Evolutionary conservation across 2,797 vertebrate genomes (phyloP).

Genomic region (Phoeniculus purpureus): DNA sequence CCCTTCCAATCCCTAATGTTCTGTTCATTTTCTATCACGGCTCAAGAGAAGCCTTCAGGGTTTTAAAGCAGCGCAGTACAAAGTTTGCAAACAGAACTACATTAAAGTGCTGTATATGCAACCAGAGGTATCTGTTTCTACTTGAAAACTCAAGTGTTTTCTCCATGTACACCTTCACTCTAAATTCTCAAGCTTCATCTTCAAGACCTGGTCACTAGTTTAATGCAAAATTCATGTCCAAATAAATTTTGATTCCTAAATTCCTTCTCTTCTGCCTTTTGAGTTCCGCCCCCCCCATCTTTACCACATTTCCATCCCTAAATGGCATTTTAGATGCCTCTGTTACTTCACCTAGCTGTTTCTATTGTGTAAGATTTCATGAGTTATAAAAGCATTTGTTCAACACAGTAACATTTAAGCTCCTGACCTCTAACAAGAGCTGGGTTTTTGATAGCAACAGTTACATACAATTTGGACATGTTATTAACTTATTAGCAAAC

Average conservation of each 20-base stretch:
- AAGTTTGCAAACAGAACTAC: background rate
- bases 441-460: background rate
- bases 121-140: background rate
- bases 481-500: background rate
- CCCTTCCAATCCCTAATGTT: no score
- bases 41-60: background rate
- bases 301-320: background rate
- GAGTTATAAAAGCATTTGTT: background rate
- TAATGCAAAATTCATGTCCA: background rate
- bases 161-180: background rate
- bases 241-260: background rate
- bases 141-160: background rate
- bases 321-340: background rate
- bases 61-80: background rate
- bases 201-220: background rate
- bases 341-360: background rate
- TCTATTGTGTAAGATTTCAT: background rate
- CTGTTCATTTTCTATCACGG: background rate
- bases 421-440: background rate
- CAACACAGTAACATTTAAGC: background rate
- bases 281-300: fast-evolving
- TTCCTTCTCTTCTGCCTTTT: background rate
- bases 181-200: background rate
- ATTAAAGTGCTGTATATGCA: background rate
- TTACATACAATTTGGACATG: background rate